Evolutionary conservation across 2,113 vertebrate species (phyloP).

Genomic region (Myocastor coypus): DNA sequence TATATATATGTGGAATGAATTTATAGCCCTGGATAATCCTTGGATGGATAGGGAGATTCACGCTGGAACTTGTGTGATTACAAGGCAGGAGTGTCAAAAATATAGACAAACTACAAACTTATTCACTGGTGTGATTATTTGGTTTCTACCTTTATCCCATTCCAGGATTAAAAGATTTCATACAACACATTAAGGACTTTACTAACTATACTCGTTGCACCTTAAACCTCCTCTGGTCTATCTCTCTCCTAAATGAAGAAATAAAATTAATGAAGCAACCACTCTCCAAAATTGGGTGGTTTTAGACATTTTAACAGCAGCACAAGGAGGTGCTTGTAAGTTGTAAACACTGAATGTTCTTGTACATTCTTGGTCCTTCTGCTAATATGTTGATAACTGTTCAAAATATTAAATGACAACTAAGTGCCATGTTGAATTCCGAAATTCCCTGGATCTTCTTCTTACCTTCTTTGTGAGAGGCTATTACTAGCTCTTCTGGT

Average conservation of each 20-base stretch:
- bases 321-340: neutral
- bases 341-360: neutral
- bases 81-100: neutral
- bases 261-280: neutral
- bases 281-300: neutral
- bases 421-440: neutral
- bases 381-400: neutral
- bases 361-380: neutral
- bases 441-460: neutral
- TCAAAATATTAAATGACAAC: neutral
- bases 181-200: neutral
- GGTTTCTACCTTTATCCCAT: neutral
- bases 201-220: neutral
- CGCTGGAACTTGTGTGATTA: neutral
- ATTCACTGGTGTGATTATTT: neutral
- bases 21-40: neutral
- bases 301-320: neutral
- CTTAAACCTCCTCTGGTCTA: neutral
- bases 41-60: neutral
- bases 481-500: neutral
- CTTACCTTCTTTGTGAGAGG: neutral
- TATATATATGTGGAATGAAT: too few relatives aligned
- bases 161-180: neutral
- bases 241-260: neutral
- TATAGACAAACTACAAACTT: neutral